phyloP scores from a whole-genome alignment of 2,888 invertebrate species.

The Dexiosoma caninum region DNA sequence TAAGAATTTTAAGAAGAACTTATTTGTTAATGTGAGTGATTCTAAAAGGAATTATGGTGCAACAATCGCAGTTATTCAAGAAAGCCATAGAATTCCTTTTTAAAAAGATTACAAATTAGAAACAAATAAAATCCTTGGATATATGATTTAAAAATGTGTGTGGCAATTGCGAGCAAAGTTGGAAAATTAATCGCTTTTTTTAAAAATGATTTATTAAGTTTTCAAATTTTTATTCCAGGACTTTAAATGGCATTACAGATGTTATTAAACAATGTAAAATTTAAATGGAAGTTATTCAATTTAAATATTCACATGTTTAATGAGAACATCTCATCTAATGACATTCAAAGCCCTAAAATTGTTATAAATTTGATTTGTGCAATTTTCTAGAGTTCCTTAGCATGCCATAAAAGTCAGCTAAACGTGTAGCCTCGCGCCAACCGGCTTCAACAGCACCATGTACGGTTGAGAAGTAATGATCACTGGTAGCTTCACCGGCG shows the following conservation, averaged over 20 bases:
- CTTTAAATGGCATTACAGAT: slow-evolving; percentile 61
- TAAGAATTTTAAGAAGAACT: too few relatives aligned
- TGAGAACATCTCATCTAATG: slow-evolving; percentile 46
- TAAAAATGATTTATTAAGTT: slow-evolving; percentile 56
- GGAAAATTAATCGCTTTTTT: background rate
- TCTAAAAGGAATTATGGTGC: too few relatives aligned
- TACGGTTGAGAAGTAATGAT: slow-evolving; percentile 83
- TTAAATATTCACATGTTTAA: slow-evolving; percentile 28
- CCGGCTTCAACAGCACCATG: slow-evolving; percentile 88
- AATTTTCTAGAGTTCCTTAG: slow-evolving; percentile 55
- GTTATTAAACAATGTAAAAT: slow-evolving; percentile 25
- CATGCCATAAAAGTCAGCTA: slow-evolving; percentile 75
- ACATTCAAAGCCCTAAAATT: slow-evolving; percentile 68
- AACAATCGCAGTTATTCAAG: background rate
- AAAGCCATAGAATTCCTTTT: background rate
- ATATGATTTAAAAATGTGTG: background rate
- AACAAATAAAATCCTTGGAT: background rate
- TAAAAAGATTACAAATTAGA: background rate
- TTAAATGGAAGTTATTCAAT: background rate
- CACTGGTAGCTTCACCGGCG: slow-evolving; percentile 85
- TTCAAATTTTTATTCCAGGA: slow-evolving; percentile 60
- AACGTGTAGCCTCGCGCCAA: slow-evolving; percentile 83
- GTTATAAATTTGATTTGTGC: slow-evolving; percentile 72
- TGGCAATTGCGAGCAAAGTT: background rate
- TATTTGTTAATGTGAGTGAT: too few relatives aligned